Evolutionary conservation across 37 sponge, comb jelly and placozoan genomes (phyloP), one percentile per base, ranked within the genome.

Genomic region (Aplysina aerophoba): DNA sequence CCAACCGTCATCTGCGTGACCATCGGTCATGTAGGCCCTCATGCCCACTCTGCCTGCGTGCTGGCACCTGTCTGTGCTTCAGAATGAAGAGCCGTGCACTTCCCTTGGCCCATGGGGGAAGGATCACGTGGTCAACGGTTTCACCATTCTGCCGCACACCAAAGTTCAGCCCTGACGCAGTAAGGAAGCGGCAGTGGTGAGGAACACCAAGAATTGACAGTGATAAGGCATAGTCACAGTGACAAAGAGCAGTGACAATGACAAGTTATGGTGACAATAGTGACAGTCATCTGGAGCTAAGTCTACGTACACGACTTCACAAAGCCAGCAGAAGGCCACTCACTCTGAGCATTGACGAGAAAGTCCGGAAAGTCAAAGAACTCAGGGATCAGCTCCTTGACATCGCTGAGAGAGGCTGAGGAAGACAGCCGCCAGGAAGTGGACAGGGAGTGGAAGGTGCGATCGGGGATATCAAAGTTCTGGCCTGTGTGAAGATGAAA

Each of bases 321-420:
- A n/a, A n/a, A n/a, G n/a, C n/a, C n/a, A n/a, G n/a, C n/a, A n/a
- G n/a, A n/a, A n/a, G n/a, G n/a, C n/a, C 1, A 81, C 93, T 37
- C 53, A 91, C 98, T 69, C 72, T 98, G 96, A 54, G 28, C 57
- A 77, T 99, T 99, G 31, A 55, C n/a, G 36, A 99, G 86, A 84
- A 99, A 91, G 64, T 99, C 99, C 21, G 99, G 97, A 20, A 99
- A 92, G 80, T 88, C 97, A 83, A 91, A 99, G 89, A 99, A 99
- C 89, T 99, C 99, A 24, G 99, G 99, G 28, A 99, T 95, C 15
- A 99, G 87, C 62, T 99, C 99, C 81, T 97, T 97, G 37, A 97
- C 96, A 73, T 97, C 97, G 24, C 96, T 95, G 30, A 97, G 85
- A 39, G 96, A 95, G 64, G 92, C 91, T 21, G 91, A 95, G 38